Conservation (phyloP, 2,113 vertebrate species). For the Odontophorus gujanensis region DNA sequence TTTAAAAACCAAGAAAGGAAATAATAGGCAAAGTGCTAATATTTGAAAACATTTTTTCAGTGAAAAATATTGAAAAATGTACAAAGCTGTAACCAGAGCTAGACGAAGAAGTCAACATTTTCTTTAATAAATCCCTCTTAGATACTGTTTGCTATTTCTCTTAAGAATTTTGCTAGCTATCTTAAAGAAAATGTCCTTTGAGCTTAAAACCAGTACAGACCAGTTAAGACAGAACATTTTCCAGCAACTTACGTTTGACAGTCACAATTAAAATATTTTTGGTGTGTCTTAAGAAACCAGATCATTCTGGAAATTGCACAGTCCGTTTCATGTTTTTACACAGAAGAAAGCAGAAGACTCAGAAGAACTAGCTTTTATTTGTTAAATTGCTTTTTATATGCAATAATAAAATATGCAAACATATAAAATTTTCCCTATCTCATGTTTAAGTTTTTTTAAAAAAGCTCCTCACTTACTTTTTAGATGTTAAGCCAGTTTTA, state of each 20-base stretch:
- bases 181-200: slow-evolving; percentile 36
- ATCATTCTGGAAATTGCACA: slow-evolving; percentile 6
- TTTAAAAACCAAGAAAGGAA: not conserved
- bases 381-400: slow-evolving; percentile 29
- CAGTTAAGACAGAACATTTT: slow-evolving; percentile 37
- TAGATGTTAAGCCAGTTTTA: slow-evolving; percentile 36
- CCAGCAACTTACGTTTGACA: not conserved
- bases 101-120: not conserved
- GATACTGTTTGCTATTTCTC: slow-evolving; percentile 13
- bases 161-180: slow-evolving; percentile 4
- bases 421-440: not conserved
- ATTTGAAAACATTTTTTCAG: not conserved
- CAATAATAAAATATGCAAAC: slow-evolving; percentile 44
- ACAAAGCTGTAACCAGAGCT: not conserved
- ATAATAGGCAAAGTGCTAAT: not conserved
- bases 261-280: slow-evolving; percentile 28
- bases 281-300: not conserved
- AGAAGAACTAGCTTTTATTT: slow-evolving; percentile 32
- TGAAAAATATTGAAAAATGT: not conserved
- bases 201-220: slow-evolving; percentile 49
- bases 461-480: not conserved
- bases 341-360: slow-evolving; percentile 4
- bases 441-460: slow-evolving; percentile 37
- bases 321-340: slow-evolving; percentile 36
- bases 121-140: slow-evolving; percentile 8